Base-by-base conservation (phyloP, 2,888 invertebrate genomes). In the Volucella inflata region DNA sequence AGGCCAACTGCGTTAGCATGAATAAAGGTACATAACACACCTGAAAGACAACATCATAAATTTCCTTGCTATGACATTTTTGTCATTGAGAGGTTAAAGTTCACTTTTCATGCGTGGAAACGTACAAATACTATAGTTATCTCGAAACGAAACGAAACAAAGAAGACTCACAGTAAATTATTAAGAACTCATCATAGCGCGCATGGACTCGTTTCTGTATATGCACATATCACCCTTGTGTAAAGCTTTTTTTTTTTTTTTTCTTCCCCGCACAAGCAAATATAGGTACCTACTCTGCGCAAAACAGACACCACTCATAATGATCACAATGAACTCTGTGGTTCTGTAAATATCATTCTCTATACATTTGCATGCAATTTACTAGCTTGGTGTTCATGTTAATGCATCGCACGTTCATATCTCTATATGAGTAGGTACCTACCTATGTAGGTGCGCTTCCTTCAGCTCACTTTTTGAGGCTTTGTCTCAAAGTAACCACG, bases 281-380 rank as follows among this genome's bases (percentile, higher is more conserved):
- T 30, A 30, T 3, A 2, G 21, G 38, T 38, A 67, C 51, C 42
- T n/a, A 16, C 2, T 48, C 8, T 17, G 17, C 55, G 30, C 21
- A 46, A 38, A 65, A 16, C 38, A 51, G 40, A 65, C 30, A 42
- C 38, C 55, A 11, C 21, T 36, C 48, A 64, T 65, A 77, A 85
- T 85, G 81, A 85, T 85, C 81, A 85, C 81, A 81, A 85, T 76
- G 85, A 81, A 85, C 81, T 71, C 68, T 65, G 71, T 60, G 42
- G 64, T 72, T 67, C 50, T 76, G 62, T 59, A 46, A 67, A 60
- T 67, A 64, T 46, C 68, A 17, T 51, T 44, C 21, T 60, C 72
- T 48, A 30, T 30, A 48, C 59, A 60, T 72, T 60, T 78, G 16
- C 55, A 67, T 85, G 55, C 71, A 80, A 60, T 80, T 76, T 76